These are phyloP conservation scores for Delichon dasypus DNA, from an alignment of 2,797 vertebrate genomes.

Conservation along the genomic window DNA sequence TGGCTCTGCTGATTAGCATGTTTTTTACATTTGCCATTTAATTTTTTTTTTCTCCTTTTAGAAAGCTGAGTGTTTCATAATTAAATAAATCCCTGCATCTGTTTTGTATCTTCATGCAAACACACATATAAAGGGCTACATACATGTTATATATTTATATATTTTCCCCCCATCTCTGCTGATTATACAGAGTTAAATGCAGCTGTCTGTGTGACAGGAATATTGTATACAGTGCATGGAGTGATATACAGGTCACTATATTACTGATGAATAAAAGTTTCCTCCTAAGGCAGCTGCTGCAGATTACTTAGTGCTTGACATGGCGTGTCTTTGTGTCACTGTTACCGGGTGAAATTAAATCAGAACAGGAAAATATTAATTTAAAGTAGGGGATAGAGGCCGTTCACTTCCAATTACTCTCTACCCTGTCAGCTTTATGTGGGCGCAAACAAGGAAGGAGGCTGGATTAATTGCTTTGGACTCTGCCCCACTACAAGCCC, in stretches of 20 bases:
- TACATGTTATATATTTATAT: background rate
- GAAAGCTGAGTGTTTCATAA: background rate
- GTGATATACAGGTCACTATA: constrained; percentile 73
- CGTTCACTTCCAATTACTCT: constrained; percentile 96
- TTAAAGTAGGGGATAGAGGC: constrained; percentile 94
- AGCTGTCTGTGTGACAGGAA: constrained; percentile 61
- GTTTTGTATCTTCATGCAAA: background rate
- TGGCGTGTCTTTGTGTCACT: constrained; percentile 80
- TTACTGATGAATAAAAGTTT: constrained; percentile 74
- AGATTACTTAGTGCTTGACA: constrained; percentile 85
- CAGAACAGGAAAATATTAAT: constrained; percentile 94
- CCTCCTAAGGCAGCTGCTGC: constrained; percentile 76
- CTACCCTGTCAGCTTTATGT: constrained; percentile 92
- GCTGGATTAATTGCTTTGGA: constrained; percentile 99
- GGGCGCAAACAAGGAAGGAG: constrained; percentile 94
- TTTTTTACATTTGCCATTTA: constrained; percentile 48
- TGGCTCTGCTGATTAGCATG: constrained; percentile 50
- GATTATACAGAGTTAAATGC: constrained; percentile 61
- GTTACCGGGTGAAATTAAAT: constrained; percentile 85
- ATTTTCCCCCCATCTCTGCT: background rate
- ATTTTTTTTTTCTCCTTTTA: background rate
- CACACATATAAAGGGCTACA: background rate
- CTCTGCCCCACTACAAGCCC: constrained; percentile 96
- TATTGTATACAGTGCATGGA: constrained; percentile 61
- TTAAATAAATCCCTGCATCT: constrained; percentile 35